Evolutionary conservation across 2,888 invertebrate species (phyloP), one percentile per base, ranked within the genome.

Genomic region (Macaria liturata): DNA sequence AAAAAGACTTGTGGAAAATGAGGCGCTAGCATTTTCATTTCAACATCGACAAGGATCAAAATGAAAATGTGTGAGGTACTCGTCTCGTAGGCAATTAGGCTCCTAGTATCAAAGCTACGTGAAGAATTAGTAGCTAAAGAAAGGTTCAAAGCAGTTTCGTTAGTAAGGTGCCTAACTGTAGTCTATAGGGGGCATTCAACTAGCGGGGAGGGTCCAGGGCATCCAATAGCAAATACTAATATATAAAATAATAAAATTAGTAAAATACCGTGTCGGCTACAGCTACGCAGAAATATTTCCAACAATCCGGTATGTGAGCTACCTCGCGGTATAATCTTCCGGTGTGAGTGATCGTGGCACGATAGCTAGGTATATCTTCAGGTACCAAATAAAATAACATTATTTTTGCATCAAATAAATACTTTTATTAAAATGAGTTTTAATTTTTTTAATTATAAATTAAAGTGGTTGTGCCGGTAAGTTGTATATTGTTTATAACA

Each of bases 291-390:
- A 70, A n/a, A 69, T 69, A 65, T 67, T 55, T 54, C 69, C 75
- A 76, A 74, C 69, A 72, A 78, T 89, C 91, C 91, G 85, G 91
- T 91, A 91, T 91, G 91, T 91, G 91, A 91, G 91, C 91, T 83
- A 83, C 76, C 72, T 68, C 83, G 82, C 83, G 81, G 64, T 51
- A 5, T 1, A 42, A 31, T 5, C 55, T 59, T 67, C 49, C 56
- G 49, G 57, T 48, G 53, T 59, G 58, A 56, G 68, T 71, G 65
- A 71, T 59, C 56, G 65, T 70, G 65, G 39, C 3, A 46, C 37
- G 4, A 3, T 40, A 39, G 6, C n/a, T 51, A 20, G 20, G 20
- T 20, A 20, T 20, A 20, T 60, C 64, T 69, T 68, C 59, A 78
- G 81, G 83, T 75, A 70, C 55, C 68, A 86, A 90, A 89, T 88